phyloP scores from a whole-genome alignment of 2,797 vertebrate genomes.

The Tapirus indicus region DNA sequence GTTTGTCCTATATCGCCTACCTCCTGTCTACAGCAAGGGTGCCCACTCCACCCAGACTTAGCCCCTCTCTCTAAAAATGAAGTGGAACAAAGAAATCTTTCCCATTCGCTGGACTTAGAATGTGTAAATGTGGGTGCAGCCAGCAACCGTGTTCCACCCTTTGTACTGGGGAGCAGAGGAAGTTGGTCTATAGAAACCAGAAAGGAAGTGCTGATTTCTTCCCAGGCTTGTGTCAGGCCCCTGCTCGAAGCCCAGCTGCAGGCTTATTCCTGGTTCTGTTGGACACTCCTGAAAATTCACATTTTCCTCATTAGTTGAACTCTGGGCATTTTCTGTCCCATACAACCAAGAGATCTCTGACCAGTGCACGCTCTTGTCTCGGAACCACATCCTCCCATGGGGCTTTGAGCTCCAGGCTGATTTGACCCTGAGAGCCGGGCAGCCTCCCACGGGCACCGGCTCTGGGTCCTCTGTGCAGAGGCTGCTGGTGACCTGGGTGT shows the following conservation, averaged over 20 bases:
- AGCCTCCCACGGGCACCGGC: too few relatives aligned
- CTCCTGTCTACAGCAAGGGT: background rate
- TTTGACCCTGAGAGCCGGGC: background rate
- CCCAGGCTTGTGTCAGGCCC: too few relatives aligned
- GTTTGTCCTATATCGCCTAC: background rate
- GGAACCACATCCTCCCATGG: background rate
- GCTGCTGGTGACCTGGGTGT: rapidly evolving
- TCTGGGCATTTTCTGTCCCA: background rate
- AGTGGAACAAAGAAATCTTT: background rate
- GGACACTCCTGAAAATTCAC: background rate
- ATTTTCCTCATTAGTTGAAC: background rate
- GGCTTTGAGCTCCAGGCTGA: background rate
- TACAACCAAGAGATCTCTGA: background rate
- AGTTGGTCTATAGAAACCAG: background rate
- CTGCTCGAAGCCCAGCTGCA: background rate
- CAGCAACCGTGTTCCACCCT: rapidly evolving
- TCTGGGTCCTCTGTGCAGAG: background rate
- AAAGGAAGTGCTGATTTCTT: background rate
- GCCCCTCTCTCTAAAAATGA: background rate
- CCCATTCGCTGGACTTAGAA: background rate
- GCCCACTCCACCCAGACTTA: background rate
- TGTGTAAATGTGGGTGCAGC: background rate
- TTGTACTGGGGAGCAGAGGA: rapidly evolving
- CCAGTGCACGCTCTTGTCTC: background rate
- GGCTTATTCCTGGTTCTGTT: background rate